Base-by-base conservation (phyloP, 2,797 vertebrate genomes). In the Yasuhikotakia modesta region DNA sequence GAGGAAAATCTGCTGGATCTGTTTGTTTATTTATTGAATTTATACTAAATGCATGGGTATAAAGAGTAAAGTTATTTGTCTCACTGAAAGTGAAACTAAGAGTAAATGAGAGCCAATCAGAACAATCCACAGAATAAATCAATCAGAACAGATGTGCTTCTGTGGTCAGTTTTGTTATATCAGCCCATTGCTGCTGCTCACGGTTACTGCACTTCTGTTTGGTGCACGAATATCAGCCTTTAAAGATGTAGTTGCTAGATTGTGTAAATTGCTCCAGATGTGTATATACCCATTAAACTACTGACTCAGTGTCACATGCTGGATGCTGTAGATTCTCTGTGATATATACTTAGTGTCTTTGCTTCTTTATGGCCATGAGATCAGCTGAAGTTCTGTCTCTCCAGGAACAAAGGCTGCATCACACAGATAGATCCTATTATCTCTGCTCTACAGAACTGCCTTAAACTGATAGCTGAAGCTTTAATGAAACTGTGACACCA, bases 401-500 rank as follows among this genome's bases (percentile, higher is more conserved):
- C 30, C 12, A 10, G 66, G 67, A 79, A 78, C 75, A 75, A 72
- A 76, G 61, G 46, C 74, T 69, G 73, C 32, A 45, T 78, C 52
- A 14, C 67, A 71, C 21, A 64, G 68, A 83, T 76, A 72, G 72
- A 85, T 79, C 72, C 69, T 75, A 78, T 80, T 85, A 82, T 85
- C 75, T 79, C 48, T 19, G 64, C 57, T 70, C 64, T 73, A 76
- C 73, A 81, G 66, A 80, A 58, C 24, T 68, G 70, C 53, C 76
- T 80, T 79, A 80, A 57, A 74, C 80, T 87, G 89, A 91, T 90
- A 90, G 87, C 87, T 89, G 87, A 92, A 46, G 89, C 91, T 93
- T 94, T 95, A 94, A 94, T 89, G 91, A 92, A 93, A 93, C 87
- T 84, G 87, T 92, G 88, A 88, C 92, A 87, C 84, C 45, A 79